Evolutionary conservation across 64 coral and sea anemone genomes (phyloP).

Genomic region (Montipora efflorescens): DNA sequence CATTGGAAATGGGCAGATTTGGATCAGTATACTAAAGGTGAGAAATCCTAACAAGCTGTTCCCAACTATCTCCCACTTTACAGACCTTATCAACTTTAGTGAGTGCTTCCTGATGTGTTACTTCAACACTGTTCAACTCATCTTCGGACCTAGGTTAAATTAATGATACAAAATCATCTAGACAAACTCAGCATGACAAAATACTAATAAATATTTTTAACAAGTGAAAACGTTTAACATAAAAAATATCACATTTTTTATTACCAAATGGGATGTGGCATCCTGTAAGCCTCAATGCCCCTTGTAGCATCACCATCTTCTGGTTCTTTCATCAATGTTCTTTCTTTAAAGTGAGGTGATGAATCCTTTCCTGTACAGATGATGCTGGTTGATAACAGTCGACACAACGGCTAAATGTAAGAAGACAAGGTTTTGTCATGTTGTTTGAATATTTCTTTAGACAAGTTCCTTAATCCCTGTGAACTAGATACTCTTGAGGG

Average conservation of each 20-base stretch:
- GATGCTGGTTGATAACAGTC: slow-evolving; percentile 24
- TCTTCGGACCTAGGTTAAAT: slow-evolving; percentile 56
- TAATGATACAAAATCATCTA: no score
- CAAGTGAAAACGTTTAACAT: no score
- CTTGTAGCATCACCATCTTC: slow-evolving; percentile 1
- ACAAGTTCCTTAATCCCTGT: no score
- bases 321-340: neutral
- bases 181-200: no score
- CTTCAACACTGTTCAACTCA: slow-evolving; percentile 80
- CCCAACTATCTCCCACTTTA: neutral
- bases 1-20: no score
- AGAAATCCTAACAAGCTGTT: no score
- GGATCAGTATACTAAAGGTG: neutral
- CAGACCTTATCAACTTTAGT: slow-evolving; percentile 89
- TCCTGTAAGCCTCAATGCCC: slow-evolving; percentile 48
- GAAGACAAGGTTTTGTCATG: neutral
- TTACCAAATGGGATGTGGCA: slow-evolving; percentile 86
- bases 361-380: slow-evolving; percentile 21
- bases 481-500: no score
- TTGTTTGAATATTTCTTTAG: no score
- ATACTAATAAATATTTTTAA: no score
- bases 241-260: neutral
- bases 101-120: slow-evolving; percentile 79
- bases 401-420: neutral
- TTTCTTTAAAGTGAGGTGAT: slow-evolving; percentile 60